Conservation (phyloP, 2,797 vertebrate species). For the Hoplostethus mediterraneus region DNA sequence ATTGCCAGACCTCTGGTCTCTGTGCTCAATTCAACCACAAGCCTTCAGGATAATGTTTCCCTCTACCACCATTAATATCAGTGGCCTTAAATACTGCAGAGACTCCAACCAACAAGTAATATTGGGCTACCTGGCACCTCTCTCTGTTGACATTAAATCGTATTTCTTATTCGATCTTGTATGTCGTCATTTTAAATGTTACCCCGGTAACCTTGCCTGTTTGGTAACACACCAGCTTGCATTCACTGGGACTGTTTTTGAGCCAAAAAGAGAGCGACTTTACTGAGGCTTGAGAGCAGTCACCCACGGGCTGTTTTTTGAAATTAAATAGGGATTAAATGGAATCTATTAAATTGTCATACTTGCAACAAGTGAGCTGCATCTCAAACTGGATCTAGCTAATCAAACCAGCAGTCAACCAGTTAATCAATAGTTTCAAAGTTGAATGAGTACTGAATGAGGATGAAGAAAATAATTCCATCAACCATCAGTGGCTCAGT, state of each 20-base stretch:
- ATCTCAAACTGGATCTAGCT: neutral
- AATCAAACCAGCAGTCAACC: neutral
- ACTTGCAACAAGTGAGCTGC: neutral
- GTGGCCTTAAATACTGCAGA: constrained; percentile 68
- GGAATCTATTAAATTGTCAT: constrained; percentile 7
- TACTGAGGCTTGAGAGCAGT: constrained; percentile 35
- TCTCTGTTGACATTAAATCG: constrained; percentile 77
- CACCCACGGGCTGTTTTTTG: constrained; percentile 8
- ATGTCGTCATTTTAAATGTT: constrained; percentile 76
- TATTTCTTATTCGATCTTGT: constrained; percentile 65
- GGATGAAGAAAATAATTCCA: neutral
- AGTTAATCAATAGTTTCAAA: neutral
- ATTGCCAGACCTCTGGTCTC: constrained; percentile 74
- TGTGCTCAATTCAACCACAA: constrained; percentile 72
- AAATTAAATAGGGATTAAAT: constrained; percentile 16
- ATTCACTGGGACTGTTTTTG: constrained; percentile 25
- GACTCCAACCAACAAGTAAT: constrained; percentile 70
- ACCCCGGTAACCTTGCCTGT: constrained; percentile 79
- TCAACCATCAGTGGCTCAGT: neutral
- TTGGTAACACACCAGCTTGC: constrained; percentile 63
- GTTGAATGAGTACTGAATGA: neutral
- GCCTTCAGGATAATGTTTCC: constrained; percentile 77
- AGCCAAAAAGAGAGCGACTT: constrained; percentile 43
- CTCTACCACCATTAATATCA: constrained; percentile 78
- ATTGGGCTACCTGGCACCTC: constrained; percentile 78